These are phyloP conservation scores for Eupeodes latifasciatus DNA, from an alignment of 2,888 invertebrate genomes.

Conservation along the genomic window DNA sequence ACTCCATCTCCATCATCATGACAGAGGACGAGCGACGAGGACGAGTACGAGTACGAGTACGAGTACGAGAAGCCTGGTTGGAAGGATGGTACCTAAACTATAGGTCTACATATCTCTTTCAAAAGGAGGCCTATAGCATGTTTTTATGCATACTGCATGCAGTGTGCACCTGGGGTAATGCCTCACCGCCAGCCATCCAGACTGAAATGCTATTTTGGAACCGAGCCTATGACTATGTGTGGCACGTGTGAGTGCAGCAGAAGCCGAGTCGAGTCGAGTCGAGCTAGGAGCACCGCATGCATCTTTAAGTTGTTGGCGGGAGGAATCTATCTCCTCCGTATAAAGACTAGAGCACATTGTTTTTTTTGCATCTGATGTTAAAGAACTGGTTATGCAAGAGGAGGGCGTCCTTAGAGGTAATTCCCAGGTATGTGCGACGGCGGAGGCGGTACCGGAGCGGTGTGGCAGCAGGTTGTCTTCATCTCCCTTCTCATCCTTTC, in stretches of 20 bases:
- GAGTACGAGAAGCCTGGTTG: background rate
- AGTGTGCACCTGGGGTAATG: slow-evolving; percentile 42
- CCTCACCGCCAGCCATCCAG: slow-evolving; percentile 8
- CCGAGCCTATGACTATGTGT: slow-evolving; percentile 49
- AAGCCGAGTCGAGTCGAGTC: background rate
- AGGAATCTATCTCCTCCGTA: slow-evolving; percentile 27
- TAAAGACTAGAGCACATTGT: background rate
- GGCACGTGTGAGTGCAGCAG: slow-evolving; percentile 60
- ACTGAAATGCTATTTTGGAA: slow-evolving; percentile 53
- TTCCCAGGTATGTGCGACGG: slow-evolving; percentile 4
- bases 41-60: no score
- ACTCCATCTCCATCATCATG: background rate
- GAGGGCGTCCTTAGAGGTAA: slow-evolving; percentile 12
- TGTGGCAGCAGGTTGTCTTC: background rate
- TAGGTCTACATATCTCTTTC: slow-evolving; percentile 32
- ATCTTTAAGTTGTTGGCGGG: slow-evolving; percentile 65
- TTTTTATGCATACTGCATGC: background rate
- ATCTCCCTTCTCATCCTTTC: background rate
- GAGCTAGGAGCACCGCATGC: slow-evolving; percentile 35
- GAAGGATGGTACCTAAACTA: background rate
- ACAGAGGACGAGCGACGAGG: no score
- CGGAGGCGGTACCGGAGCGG: no score
- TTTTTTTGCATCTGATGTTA: slow-evolving; percentile 12
- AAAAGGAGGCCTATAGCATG: slow-evolving; percentile 24
- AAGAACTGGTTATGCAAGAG: slow-evolving; percentile 25